phyloP scores from a whole-genome alignment of 2,888 invertebrate species.

The Apocheima hispidaria region DNA sequence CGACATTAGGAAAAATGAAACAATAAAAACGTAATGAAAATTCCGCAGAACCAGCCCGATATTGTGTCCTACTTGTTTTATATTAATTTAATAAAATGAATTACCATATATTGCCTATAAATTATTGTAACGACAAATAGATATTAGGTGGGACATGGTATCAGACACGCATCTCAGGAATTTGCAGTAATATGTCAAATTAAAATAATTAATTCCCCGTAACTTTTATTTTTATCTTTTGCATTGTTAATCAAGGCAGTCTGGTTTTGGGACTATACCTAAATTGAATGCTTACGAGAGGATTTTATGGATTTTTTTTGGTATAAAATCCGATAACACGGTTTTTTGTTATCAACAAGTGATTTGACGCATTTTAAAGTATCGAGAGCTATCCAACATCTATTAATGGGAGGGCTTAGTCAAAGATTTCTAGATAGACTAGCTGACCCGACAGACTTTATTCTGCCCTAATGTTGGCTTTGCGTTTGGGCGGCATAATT shows the following conservation, averaged over 20 bases:
- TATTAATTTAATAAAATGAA: constrained; percentile 53
- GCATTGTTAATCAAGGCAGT: constrained; percentile 33
- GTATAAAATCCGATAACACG: neutral
- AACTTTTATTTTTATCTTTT: constrained; percentile 30
- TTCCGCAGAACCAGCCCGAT: constrained; percentile 75
- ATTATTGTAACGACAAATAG: constrained; percentile 82
- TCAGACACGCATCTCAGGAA: constrained; percentile 61
- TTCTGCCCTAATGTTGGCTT: too few species aligned
- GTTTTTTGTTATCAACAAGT: neutral
- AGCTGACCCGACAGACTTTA: too few species aligned
- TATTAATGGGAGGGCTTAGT: neutral
- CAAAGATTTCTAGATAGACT: neutral
- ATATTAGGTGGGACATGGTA: constrained; percentile 67
- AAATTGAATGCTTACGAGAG: constrained; percentile 6
- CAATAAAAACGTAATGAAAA: constrained; percentile 78
- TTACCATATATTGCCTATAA: constrained; percentile 76
- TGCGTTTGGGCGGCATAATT: too few species aligned
- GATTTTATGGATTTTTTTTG: neutral
- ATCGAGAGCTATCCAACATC: neutral
- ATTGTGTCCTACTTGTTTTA: constrained; percentile 68
- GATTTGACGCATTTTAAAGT: neutral
- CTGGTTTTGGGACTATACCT: constrained; percentile 22
- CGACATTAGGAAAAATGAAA: constrained; percentile 66
- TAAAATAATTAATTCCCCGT: constrained; percentile 29
- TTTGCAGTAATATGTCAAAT: constrained; percentile 54